A percentile compares a stretch with the other conserved stretches of the same genome.
phyloP scores from a whole-genome alignment of 2,888 invertebrate genomes.

The Harmothoe impar region DNA sequence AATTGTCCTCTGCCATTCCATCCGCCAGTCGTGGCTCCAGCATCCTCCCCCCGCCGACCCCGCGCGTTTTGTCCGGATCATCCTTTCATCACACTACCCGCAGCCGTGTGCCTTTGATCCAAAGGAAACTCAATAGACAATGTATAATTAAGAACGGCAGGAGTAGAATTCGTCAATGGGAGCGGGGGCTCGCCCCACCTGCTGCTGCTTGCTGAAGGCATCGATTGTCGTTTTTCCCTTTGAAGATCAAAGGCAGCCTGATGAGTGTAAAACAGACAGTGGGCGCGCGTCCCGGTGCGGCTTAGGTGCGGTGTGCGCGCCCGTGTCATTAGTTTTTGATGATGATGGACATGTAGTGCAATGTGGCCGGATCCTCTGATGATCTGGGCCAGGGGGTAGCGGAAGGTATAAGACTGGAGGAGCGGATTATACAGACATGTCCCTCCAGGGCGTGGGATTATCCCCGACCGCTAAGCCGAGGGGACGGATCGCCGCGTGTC shows the following conservation, averaged over 20 bases:
- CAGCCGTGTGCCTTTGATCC: constrained; percentile 31
- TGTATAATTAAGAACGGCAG: constrained; percentile 49
- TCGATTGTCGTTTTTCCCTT: constrained; percentile 45
- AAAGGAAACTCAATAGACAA: constrained; percentile 51
- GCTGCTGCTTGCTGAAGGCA: constrained; percentile 44
- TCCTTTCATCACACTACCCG: constrained; percentile 35
- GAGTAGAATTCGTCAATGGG: constrained; percentile 33
- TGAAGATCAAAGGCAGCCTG: constrained; percentile 21
- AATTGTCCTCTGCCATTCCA: background rate
- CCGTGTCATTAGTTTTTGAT: constrained; percentile 18
- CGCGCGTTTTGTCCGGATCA: background rate
- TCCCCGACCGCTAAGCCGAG: background rate
- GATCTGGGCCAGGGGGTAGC: background rate
- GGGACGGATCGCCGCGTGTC: background rate
- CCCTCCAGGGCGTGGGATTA: background rate
- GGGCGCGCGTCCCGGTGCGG: background rate
- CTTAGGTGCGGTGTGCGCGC: background rate
- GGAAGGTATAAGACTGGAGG: background rate
- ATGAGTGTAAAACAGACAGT: constrained; percentile 43
- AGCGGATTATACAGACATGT: constrained; percentile 11
- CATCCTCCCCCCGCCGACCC: background rate
- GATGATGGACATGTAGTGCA: background rate
- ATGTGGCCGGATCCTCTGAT: constrained; percentile 2
- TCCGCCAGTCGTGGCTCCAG: background rate
- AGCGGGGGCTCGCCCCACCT: background rate